Percentiles rank a stretch among this genome's conserved stretches.
Conservation (phyloP, 2,888 invertebrate species). For the Cosmia pyralina region DNA sequence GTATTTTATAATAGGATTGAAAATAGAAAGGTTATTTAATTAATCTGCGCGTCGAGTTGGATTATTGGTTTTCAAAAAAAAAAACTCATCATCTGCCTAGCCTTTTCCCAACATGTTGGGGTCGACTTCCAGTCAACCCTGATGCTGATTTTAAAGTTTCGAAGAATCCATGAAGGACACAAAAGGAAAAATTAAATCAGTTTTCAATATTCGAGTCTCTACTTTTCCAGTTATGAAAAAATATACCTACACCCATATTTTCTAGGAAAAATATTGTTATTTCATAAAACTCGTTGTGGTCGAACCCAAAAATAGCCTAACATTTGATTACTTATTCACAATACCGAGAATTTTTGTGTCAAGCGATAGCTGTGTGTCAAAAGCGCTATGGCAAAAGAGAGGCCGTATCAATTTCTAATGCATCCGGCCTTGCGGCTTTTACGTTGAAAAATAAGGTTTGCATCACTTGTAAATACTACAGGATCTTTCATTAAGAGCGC, state of each 20-base stretch:
- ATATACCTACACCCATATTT: not conserved
- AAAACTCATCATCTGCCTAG: too few species aligned
- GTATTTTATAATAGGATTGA: not conserved
- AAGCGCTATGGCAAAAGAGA: constrained; percentile 9
- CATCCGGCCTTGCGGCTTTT: not conserved
- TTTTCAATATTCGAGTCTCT: not conserved
- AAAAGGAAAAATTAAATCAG: too few species aligned
- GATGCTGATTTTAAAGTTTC: too few species aligned
- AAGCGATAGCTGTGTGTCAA: constrained; percentile 15
- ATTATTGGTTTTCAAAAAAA: constrained; percentile 3
- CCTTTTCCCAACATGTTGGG: too few species aligned
- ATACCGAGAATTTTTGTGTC: constrained; percentile 9
- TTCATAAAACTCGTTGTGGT: not conserved
- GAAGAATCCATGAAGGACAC: too few species aligned
- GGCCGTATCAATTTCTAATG: constrained; percentile 12
- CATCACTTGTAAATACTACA: not conserved
- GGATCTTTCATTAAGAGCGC: too few species aligned
- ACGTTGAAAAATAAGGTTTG: not conserved
- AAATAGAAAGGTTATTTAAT: constrained; percentile 7
- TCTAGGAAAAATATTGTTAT: constrained; percentile 5
- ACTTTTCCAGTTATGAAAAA: not conserved
- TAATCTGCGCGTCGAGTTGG: not conserved
- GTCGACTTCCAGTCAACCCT: too few species aligned
- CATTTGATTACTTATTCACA: constrained; percentile 25
- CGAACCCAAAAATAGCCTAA: constrained; percentile 11